These are phyloP conservation scores for Sussaba pulchella DNA, from an alignment of 2,888 invertebrate species.

Conservation along the genomic window DNA sequence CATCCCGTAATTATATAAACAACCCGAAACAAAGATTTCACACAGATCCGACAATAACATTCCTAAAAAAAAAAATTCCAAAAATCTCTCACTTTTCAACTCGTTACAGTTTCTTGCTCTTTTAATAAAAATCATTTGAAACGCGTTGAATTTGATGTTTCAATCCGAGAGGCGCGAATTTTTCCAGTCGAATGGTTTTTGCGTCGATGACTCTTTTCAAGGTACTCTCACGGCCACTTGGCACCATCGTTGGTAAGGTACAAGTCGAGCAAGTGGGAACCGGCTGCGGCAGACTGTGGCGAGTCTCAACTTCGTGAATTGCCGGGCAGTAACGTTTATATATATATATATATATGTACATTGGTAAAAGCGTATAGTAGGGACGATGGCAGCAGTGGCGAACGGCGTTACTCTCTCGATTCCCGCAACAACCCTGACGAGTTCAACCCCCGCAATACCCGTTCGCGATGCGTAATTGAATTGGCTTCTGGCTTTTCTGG, in stretches of 20 bases:
- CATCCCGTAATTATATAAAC: neutral
- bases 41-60: too few species aligned
- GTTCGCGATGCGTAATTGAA: conserved; percentile 75
- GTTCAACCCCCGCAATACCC: conserved; percentile 60
- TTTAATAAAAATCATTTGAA: conserved; percentile 19
- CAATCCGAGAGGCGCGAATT: conserved; percentile 24
- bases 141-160: conserved; percentile 2
- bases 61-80: too few species aligned
- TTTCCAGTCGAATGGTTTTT: conserved; percentile 18
- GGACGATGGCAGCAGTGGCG: conserved; percentile 61
- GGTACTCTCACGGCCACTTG: conserved; percentile 30
- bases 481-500: conserved; percentile 67
- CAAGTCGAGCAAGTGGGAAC: conserved; percentile 60
- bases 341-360: neutral
- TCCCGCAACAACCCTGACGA: conserved; percentile 57
- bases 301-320: conserved; percentile 53
- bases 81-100: too few species aligned
- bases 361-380: neutral
- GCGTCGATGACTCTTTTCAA: conserved; percentile 63
- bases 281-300: conserved; percentile 66
- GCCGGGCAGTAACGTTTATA: conserved; percentile 8
- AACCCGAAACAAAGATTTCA: neutral
- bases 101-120: too few species aligned
- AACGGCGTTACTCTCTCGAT: conserved; percentile 67
- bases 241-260: conserved; percentile 20